Conservation (phyloP, 2,888 invertebrate species). For the Diploptera punctata region DNA sequence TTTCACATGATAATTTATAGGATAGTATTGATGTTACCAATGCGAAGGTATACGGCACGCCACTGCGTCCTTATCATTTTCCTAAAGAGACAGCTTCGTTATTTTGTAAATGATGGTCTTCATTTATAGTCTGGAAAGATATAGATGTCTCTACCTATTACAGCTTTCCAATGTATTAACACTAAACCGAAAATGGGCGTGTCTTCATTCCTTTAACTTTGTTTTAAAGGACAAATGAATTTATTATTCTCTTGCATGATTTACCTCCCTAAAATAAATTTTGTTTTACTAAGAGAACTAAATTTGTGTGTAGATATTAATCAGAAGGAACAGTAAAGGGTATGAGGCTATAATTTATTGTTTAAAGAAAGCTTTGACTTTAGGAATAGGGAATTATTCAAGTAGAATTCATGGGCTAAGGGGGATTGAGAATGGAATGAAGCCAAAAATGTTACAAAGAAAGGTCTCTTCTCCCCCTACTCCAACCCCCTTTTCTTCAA, state of each 20-base stretch:
- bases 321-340: neutral
- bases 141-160: neutral
- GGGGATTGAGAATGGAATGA: neutral
- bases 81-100: too few species aligned
- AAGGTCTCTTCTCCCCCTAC: neutral
- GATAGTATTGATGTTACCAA: too few species aligned
- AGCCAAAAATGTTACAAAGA: neutral
- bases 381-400: constrained; percentile 13
- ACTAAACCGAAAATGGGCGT: neutral
- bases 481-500: too few species aligned
- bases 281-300: neutral
- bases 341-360: neutral
- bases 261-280: too few species aligned
- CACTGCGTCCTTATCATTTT: too few species aligned
- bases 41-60: too few species aligned
- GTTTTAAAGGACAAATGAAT: neutral
- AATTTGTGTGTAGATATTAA: neutral
- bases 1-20: too few species aligned
- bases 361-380: neutral
- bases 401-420: neutral
- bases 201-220: neutral
- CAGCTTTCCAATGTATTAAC: neutral
- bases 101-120: too few species aligned
- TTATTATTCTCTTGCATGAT: neutral
- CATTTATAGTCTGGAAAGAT: too few species aligned